Conservation (phyloP, 2,797 vertebrate species). For the Selene dorsalis region DNA sequence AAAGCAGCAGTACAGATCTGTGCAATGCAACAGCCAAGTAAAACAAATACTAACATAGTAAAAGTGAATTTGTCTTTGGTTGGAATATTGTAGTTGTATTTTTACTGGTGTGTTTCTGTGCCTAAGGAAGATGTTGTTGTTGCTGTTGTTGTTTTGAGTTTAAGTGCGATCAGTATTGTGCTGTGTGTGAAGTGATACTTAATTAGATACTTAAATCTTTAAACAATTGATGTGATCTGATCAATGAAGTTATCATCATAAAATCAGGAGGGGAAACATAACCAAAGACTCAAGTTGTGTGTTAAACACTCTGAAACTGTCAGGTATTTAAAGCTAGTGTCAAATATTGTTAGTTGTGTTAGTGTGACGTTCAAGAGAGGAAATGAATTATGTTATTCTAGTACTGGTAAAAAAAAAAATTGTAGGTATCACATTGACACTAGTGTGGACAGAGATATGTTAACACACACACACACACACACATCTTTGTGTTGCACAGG, state of each 20-base stretch:
- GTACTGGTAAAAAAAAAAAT: too few species aligned
- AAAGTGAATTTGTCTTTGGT: not conserved
- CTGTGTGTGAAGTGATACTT: too few species aligned
- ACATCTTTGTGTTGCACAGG: constrained; percentile 65
- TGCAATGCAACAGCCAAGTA: not conserved
- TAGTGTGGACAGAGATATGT: too few species aligned
- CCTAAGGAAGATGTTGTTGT: not conserved
- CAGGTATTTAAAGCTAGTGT: too few species aligned
- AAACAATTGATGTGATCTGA: not conserved
- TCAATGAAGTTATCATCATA: not conserved
- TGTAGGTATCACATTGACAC: too few species aligned
- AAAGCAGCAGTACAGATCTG: not conserved
- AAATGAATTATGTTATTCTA: too few species aligned
- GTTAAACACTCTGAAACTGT: too few species aligned
- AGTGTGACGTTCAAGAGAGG: too few species aligned
- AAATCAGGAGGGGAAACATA: not conserved
- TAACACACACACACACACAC: not conserved
- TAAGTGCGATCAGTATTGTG: too few species aligned
- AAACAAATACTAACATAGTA: not conserved
- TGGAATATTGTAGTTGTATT: not conserved
- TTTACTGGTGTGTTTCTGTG: not conserved
- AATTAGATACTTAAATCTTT: too few species aligned
- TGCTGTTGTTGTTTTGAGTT: too few species aligned
- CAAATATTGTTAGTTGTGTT: too few species aligned
- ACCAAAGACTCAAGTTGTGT: not conserved